Percentiles rank a stretch among this genome's conserved stretches.
Conservation (phyloP, 2,888 invertebrate genomes). For the Drosophila limbata region DNA sequence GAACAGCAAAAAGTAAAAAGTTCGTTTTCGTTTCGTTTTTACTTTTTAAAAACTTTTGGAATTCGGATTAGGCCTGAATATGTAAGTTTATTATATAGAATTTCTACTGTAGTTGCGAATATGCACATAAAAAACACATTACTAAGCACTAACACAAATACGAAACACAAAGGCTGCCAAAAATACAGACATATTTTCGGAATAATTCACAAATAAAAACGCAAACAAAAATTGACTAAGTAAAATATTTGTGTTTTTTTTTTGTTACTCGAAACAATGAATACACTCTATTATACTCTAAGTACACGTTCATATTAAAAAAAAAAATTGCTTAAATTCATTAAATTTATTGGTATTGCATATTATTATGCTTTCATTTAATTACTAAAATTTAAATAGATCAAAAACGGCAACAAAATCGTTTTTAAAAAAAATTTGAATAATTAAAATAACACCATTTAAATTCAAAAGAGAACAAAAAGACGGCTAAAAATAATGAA, state of each 20-base stretch:
- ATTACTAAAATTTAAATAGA: slow-evolving; percentile 17
- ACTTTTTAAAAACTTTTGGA: too few relatives aligned
- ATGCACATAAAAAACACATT: slow-evolving; percentile 28
- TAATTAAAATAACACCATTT: slow-evolving; percentile 1
- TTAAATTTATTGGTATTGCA: not conserved
- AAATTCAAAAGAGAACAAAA: slow-evolving; percentile 3
- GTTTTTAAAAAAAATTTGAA: not conserved
- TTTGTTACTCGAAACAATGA: not conserved
- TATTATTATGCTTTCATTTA: not conserved
- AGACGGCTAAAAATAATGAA: not conserved
- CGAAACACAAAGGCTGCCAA: slow-evolving; percentile 39
- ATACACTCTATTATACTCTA: not conserved
- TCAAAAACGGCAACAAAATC: not conserved
- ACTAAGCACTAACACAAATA: slow-evolving; percentile 24
- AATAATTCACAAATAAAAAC: slow-evolving; percentile 14
- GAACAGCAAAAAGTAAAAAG: too few relatives aligned
- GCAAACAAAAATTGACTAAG: slow-evolving; percentile 19
- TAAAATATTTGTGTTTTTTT: slow-evolving; percentile 15
- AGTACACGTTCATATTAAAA: not conserved
- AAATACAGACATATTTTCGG: slow-evolving; percentile 38
- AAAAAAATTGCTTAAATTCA: not conserved
- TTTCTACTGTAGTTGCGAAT: slow-evolving; percentile 13
- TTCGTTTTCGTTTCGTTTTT: too few relatives aligned
- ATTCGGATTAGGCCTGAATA: too few relatives aligned
- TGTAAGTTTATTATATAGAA: not conserved